phyloP scores from a whole-genome alignment of 2,888 invertebrate species.

The Phortica okadai region DNA sequence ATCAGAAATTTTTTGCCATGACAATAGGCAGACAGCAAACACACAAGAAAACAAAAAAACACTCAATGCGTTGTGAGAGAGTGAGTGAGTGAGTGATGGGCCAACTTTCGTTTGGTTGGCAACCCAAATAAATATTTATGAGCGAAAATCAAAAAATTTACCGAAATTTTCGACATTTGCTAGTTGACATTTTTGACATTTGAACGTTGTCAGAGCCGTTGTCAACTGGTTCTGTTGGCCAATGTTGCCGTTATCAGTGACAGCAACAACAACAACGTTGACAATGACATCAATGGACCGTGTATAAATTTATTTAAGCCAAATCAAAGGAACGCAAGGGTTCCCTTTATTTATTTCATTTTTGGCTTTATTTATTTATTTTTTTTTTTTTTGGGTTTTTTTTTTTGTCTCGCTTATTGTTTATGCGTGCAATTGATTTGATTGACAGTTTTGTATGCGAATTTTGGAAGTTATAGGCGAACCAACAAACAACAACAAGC shows the following conservation, averaged over 20 bases:
- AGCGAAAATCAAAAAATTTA: conserved; percentile 11
- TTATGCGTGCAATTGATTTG: conserved; percentile 60
- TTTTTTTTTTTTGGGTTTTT: conserved; percentile 41
- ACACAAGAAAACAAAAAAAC: conserved; percentile 18
- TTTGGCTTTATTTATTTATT: background rate
- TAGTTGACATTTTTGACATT: background rate
- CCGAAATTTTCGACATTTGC: background rate
- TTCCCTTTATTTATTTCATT: background rate
- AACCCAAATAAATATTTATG: conserved; percentile 6
- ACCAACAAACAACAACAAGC: conserved; percentile 22
- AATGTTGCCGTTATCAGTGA: background rate
- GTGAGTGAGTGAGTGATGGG: too few relatives aligned
- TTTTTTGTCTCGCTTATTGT: conserved; percentile 36
- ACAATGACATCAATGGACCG: background rate
- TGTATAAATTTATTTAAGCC: background rate
- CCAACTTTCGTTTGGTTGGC: background rate
- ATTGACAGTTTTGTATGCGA: conserved; percentile 69
- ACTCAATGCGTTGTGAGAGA: conserved; percentile 15
- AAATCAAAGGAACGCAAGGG: background rate
- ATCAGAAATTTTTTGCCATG: background rate
- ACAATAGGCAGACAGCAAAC: conserved; percentile 1
- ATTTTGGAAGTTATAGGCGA: background rate
- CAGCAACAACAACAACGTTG: conserved; percentile 10
- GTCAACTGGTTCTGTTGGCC: background rate
- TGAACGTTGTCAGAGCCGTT: background rate